A percentile compares a stretch with the other conserved stretches of the same genome.
These are phyloP conservation scores for Lycia hirtaria DNA, from an alignment of 2,888 invertebrate genomes.

Conservation along the genomic window DNA sequence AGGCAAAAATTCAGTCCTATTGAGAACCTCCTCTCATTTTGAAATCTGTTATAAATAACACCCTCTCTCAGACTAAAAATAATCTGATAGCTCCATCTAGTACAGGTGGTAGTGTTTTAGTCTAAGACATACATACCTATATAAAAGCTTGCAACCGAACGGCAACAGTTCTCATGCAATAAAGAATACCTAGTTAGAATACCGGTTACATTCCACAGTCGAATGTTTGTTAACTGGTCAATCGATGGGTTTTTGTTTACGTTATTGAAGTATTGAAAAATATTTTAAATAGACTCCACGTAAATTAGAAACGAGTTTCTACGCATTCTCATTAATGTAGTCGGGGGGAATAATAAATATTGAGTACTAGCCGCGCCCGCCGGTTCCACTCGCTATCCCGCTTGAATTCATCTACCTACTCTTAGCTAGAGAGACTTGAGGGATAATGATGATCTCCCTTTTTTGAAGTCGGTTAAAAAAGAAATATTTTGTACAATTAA, in stretches of 20 bases:
- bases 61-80: too few species aligned
- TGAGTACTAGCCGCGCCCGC: conserved; percentile 44
- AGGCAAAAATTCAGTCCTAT: too few species aligned
- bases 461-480: too few species aligned
- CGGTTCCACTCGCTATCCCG: not conserved
- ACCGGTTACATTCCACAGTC: conserved; percentile 49
- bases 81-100: not conserved
- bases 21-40: too few species aligned
- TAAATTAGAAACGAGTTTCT: conserved; percentile 58
- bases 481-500: too few species aligned
- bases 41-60: too few species aligned
- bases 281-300: conserved; percentile 40
- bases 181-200: conserved; percentile 47
- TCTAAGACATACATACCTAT: not conserved
- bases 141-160: conserved; percentile 30
- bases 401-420: not conserved
- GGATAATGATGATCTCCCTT: too few species aligned
- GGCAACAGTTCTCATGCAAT: conserved; percentile 35
- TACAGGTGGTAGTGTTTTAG: not conserved
- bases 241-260: conserved; percentile 46
- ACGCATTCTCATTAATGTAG: conserved; percentile 65
- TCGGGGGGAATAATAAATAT: conserved; percentile 61
- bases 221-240: conserved; percentile 46
- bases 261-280: conserved; percentile 44
- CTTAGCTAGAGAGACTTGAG: too few species aligned